Percentiles rank a stretch among this genome's conserved stretches.
Conservation (phyloP, 2,797 vertebrate species). For the Bovichtus diacanthus region DNA sequence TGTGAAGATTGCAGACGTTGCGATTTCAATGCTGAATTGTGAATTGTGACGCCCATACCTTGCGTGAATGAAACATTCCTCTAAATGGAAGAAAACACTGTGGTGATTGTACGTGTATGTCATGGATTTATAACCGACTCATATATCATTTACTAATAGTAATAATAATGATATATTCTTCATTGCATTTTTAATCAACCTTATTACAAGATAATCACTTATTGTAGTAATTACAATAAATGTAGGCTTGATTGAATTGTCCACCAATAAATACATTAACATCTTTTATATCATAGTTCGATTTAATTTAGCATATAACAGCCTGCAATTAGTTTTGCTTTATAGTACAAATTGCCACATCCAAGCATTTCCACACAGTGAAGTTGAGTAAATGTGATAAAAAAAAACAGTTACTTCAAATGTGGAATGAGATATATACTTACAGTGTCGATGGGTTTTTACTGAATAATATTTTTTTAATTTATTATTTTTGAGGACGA, state of each 20-base stretch:
- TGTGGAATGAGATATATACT: background rate
- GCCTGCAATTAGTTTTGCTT: background rate
- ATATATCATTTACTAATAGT: background rate
- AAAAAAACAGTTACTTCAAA: background rate
- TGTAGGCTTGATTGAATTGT: fast-evolving
- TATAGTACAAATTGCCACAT: background rate
- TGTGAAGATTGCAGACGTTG: too few species aligned
- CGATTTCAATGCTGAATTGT: too few species aligned
- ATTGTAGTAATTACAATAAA: background rate
- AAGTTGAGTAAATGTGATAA: background rate
- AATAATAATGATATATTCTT: background rate
- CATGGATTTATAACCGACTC: background rate
- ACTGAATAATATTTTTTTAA: background rate
- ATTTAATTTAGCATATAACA: background rate
- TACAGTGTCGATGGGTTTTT: background rate
- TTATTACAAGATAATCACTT: background rate
- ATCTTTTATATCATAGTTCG: background rate
- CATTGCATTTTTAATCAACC: background rate
- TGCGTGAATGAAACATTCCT: background rate
- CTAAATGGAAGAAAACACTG: background rate
- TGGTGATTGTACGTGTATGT: background rate
- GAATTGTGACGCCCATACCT: too few species aligned
- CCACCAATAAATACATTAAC: background rate
- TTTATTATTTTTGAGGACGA: constrained; percentile 7
- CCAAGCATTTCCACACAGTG: background rate